phyloP scores from a whole-genome alignment of 2,797 vertebrate genomes.

The Decapterus maruadsi region DNA sequence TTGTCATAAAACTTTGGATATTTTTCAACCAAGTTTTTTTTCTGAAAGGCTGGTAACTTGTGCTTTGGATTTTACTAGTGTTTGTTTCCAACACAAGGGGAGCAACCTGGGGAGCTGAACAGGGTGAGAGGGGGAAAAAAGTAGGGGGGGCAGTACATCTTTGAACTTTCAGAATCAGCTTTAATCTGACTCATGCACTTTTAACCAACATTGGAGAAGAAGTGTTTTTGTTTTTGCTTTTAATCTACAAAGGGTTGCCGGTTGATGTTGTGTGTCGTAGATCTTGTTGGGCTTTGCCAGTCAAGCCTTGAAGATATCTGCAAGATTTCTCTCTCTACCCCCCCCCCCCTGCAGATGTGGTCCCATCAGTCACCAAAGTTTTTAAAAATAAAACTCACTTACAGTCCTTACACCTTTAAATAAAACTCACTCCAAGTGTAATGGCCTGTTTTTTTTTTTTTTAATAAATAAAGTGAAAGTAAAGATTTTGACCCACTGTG shows the following conservation, averaged over 20 bases:
- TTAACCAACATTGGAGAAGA: conserved; percentile 1
- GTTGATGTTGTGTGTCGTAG: background rate
- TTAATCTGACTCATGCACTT: background rate
- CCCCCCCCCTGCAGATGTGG: too few species aligned
- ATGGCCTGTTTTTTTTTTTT: too few species aligned
- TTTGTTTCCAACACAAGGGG: too few species aligned
- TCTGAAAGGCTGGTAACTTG: too few species aligned
- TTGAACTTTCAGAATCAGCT: background rate
- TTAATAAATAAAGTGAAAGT: too few species aligned
- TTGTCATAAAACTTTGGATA: too few species aligned
- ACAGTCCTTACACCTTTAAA: background rate
- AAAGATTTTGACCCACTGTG: too few species aligned
- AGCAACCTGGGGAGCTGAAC: too few species aligned
- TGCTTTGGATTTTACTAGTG: too few species aligned
- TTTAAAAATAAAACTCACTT: background rate
- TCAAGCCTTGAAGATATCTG: background rate
- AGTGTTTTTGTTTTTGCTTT: background rate
- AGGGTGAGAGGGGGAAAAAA: too few species aligned
- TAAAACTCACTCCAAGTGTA: background rate
- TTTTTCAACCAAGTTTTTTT: too few species aligned
- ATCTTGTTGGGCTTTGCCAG: background rate
- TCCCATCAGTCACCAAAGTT: background rate
- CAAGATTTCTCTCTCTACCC: background rate
- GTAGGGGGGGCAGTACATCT: background rate
- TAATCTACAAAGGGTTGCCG: too few species aligned